Evolutionary conservation across 2,797 vertebrate species (phyloP).

Genomic region (Thamnophis elegans): DNA sequence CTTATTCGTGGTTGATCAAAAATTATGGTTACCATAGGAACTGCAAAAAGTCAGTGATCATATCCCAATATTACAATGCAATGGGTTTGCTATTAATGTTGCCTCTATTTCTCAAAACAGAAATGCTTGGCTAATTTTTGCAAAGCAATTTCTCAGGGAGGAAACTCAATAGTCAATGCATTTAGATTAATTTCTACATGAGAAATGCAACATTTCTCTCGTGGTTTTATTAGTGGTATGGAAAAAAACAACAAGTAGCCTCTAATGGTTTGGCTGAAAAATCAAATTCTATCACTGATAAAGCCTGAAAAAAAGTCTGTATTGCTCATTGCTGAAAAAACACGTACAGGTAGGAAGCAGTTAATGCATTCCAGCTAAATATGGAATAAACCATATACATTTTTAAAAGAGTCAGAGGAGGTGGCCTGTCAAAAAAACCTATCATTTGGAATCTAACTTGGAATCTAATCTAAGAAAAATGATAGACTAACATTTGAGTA

Average conservation of each 20-base stretch:
- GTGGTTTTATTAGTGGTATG: not conserved
- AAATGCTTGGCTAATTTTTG: slow-evolving; percentile 49
- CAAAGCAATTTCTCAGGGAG: not conserved
- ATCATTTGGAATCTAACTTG: not conserved
- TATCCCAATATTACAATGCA: slow-evolving; percentile 64
- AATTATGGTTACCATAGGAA: slow-evolving; percentile 78
- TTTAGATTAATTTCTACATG: not conserved
- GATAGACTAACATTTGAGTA: not conserved
- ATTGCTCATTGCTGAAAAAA: not conserved
- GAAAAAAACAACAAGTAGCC: not conserved
- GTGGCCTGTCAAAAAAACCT: not conserved
- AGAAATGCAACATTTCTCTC: not conserved
- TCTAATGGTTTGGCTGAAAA: not conserved
- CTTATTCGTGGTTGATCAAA: slow-evolving; percentile 66
- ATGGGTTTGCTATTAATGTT: slow-evolving; percentile 68
- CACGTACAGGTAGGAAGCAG: not conserved
- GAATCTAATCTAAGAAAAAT: not conserved
- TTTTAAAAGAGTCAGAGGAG: not conserved
- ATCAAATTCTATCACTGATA: not conserved
- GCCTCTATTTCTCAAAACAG: slow-evolving; percentile 38
- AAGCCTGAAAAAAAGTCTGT: not conserved
- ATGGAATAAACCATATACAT: not conserved
- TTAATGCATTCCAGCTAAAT: not conserved
- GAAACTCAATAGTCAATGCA: not conserved
- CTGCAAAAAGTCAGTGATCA: slow-evolving; percentile 64